These are phyloP conservation scores for Callipepla squamata DNA, from an alignment of 2,113 vertebrate species.

Conservation along the genomic window DNA sequence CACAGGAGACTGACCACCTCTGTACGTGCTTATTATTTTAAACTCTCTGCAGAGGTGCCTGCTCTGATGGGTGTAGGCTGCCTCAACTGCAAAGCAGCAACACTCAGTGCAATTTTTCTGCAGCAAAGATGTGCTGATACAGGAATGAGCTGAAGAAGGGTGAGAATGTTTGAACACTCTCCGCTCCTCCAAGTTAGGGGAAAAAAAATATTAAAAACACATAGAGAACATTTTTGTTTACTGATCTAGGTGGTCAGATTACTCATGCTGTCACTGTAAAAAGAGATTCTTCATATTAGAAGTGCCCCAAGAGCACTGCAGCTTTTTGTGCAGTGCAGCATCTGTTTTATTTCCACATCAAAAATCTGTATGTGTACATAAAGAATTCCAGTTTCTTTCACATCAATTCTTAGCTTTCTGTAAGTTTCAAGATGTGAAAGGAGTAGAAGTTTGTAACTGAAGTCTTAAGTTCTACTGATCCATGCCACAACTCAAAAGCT, in stretches of 20 bases:
- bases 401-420: not conserved
- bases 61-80: not conserved
- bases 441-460: not conserved
- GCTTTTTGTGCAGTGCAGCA: not conserved
- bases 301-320: not conserved
- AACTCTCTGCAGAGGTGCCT: not conserved
- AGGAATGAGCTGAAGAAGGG: not conserved
- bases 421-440: not conserved
- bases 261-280: not conserved
- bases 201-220: too few species aligned
- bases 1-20: not conserved
- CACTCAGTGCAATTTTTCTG: slow-evolving; percentile 13
- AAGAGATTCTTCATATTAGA: not conserved
- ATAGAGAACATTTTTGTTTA: not conserved
- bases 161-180: not conserved
- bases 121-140: not conserved
- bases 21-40: not conserved
- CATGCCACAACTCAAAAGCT: not conserved
- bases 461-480: not conserved
- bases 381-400: not conserved
- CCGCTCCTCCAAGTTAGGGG: not conserved
- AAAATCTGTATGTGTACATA: not conserved
- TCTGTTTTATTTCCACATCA: not conserved
- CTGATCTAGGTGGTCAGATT: not conserved
- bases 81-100: not conserved